Conservation (phyloP, 2,113 vertebrate genomes). For the Peromyscus leucopus region DNA sequence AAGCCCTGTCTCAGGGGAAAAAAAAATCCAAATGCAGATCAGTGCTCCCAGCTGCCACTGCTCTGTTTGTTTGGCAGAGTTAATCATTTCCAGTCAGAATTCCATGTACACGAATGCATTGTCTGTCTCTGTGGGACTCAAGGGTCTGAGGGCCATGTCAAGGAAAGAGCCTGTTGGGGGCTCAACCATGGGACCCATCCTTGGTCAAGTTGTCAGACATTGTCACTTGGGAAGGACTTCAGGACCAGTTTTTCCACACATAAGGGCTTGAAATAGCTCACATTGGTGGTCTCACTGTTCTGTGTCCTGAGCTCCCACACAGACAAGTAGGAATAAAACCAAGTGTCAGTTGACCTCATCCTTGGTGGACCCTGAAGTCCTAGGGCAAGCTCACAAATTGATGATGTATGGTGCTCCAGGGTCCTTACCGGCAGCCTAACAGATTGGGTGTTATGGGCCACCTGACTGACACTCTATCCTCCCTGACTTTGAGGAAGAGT, state of each 20-base stretch:
- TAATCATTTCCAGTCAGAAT: too few relatives aligned
- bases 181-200: not conserved
- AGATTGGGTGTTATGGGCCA: too few relatives aligned
- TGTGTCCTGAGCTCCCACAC: not conserved
- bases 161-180: not conserved
- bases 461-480: too few relatives aligned
- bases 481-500: not conserved
- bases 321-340: not conserved
- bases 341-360: not conserved
- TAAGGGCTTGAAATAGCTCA: not conserved
- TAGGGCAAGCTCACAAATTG: not conserved
- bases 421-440: not conserved
- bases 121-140: not conserved
- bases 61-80: not conserved
- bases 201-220: too few relatives aligned
- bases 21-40: not conserved
- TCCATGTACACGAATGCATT: accelerated
- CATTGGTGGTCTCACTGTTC: not conserved
- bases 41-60: accelerated
- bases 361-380: not conserved
- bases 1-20: not conserved
- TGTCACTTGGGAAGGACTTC: not conserved
- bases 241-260: not conserved
- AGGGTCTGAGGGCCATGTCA: not conserved
- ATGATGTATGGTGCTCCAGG: not conserved